phyloP scores from a whole-genome alignment of 2,888 invertebrate species.

The Metacarcinus magister region DNA sequence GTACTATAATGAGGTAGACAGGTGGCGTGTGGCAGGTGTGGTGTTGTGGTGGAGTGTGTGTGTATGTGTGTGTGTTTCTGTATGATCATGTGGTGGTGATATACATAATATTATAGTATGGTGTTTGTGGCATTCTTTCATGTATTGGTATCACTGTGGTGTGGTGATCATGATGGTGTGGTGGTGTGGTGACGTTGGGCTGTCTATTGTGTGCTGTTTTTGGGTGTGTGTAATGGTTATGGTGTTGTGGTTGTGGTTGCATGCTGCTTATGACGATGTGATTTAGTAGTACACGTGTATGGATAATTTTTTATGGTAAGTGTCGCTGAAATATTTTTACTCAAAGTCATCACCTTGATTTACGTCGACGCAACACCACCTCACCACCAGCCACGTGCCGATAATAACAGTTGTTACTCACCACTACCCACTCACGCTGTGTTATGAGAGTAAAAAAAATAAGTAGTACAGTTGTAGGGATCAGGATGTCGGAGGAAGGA shows the following conservation, averaged over 20 bases:
- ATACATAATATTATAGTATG: not conserved
- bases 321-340: not conserved
- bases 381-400: too few species aligned
- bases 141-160: not conserved
- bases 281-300: not conserved
- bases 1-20: not conserved
- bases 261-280: not conserved
- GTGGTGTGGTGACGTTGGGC: not conserved
- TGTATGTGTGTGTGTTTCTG: conserved; percentile 14
- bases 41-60: not conserved
- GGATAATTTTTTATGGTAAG: not conserved
- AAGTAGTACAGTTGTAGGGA: not conserved
- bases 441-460: not conserved
- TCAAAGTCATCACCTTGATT: not conserved
- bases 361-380: too few species aligned
- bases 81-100: not conserved
- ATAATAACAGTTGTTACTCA: not conserved
- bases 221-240: not conserved
- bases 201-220: not conserved
- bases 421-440: not conserved
- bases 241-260: not conserved
- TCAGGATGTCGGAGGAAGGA: not conserved
- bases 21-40: not conserved
- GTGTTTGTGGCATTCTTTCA: not conserved
- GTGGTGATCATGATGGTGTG: not conserved